These are phyloP conservation scores for Antechinus flavipes DNA, from an alignment of 2,113 vertebrate genomes.

Conservation along the genomic window DNA sequence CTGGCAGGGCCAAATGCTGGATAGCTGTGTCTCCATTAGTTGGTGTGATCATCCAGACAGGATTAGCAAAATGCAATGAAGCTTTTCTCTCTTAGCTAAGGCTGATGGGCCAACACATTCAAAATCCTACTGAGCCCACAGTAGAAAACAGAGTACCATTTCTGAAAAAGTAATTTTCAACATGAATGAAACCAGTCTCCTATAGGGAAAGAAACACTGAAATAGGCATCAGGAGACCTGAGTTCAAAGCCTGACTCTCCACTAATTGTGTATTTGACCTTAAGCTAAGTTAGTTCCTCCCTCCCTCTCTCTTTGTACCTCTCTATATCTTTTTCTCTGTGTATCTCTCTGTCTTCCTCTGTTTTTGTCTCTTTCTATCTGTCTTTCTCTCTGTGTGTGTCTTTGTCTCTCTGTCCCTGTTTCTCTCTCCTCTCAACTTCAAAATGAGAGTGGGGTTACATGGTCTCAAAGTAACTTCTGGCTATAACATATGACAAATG, in stretches of 20 bases:
- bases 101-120: conserved; percentile 7
- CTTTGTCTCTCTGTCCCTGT: too few relatives aligned
- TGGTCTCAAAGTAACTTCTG: background rate
- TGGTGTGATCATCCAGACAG: background rate
- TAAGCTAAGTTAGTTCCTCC: background rate
- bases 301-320: background rate
- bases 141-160: background rate
- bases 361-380: too few relatives aligned
- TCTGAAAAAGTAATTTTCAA: background rate
- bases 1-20: background rate
- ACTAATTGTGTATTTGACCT: background rate
- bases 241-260: background rate
- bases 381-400: too few relatives aligned
- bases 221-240: background rate
- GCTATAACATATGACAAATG: background rate
- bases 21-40: background rate
- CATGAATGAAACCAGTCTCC: conserved; percentile 1
- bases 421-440: background rate
- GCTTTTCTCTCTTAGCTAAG: conserved; percentile 16
- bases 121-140: conserved; percentile 6
- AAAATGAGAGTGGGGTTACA: background rate
- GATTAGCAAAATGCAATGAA: conserved; percentile 43
- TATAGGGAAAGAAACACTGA: background rate
- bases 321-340: background rate
- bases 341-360: too few relatives aligned